Conservation (phyloP, 1,140 invertebrate species). For the Nasonia vitripennis region DNA sequence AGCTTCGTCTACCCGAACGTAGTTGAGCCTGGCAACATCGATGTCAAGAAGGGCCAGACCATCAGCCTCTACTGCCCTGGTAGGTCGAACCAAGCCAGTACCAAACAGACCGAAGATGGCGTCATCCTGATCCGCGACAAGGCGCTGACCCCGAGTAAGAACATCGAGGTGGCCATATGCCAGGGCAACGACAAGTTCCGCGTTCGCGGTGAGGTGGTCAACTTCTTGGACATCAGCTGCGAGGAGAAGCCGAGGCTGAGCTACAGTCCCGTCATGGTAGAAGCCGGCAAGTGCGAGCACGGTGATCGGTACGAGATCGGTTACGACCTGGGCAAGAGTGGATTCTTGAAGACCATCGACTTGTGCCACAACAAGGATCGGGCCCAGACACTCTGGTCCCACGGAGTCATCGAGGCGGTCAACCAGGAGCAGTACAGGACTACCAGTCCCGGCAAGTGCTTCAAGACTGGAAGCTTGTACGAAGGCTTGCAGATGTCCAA, state of each 20-base stretch:
- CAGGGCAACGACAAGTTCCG: neutral
- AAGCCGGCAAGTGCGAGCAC: neutral
- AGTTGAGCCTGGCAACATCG: neutral
- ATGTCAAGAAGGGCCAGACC: neutral
- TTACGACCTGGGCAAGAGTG: neutral
- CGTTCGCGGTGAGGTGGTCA: neutral
- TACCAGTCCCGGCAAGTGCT: neutral
- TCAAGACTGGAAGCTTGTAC: conserved; percentile 30
- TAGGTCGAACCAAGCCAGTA: neutral
- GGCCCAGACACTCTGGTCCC: conserved; percentile 33
- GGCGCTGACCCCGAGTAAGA: neutral
- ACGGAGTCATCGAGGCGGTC: neutral
- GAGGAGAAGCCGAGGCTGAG: conserved; percentile 14
- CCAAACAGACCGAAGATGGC: neutral
- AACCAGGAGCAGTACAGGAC: neutral
- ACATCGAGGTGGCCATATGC: neutral
- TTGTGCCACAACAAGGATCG: conserved; percentile 24
- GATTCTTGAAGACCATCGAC: conserved; percentile 27
- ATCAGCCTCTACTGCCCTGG: conserved; percentile 11
- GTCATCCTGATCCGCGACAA: neutral
- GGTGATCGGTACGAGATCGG: conserved; percentile 37
- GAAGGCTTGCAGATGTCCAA: conserved; percentile 31
- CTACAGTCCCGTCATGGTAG: conserved; percentile 2
- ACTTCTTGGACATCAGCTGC: conserved; percentile 29
- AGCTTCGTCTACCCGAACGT: neutral